A percentile compares a stretch with the other conserved stretches of the same genome.
Conservation (phyloP, 2,113 vertebrate species). For the Ctenomys sociabilis region DNA sequence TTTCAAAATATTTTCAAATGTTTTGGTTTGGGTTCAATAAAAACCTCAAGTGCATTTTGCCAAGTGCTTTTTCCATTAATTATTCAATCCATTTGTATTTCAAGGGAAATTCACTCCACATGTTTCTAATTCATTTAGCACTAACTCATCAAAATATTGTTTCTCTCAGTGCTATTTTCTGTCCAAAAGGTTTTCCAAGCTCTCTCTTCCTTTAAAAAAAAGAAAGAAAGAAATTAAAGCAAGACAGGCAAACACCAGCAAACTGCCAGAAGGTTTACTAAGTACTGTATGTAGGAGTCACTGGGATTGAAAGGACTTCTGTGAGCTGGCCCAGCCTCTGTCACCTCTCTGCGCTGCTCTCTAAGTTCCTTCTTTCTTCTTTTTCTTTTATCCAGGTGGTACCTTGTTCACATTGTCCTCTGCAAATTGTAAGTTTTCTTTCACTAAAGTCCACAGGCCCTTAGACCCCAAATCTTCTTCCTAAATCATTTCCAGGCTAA, state of each 20-base stretch:
- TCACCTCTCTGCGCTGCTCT: neutral
- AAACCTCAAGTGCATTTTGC: slow-evolving; percentile 81
- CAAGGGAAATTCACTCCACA: slow-evolving; percentile 82
- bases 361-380: neutral
- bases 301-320: neutral
- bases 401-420: neutral
- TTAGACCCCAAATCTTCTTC: neutral
- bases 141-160: slow-evolving; percentile 84
- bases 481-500: neutral
- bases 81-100: slow-evolving; percentile 84
- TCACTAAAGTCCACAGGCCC: neutral
- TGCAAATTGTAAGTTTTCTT: neutral
- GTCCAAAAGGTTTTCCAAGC: slow-evolving; percentile 66
- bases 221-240: slow-evolving; percentile 49
- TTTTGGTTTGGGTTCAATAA: slow-evolving; percentile 83
- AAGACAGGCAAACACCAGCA: slow-evolving; percentile 49
- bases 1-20: slow-evolving; percentile 84
- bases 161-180: slow-evolving; percentile 78
- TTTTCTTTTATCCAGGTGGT: neutral
- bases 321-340: neutral
- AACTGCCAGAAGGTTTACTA: slow-evolving; percentile 39
- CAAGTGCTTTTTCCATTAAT: slow-evolving; percentile 84
- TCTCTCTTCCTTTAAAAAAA: neutral
- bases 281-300: neutral
- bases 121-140: slow-evolving; percentile 84